Evolutionary conservation across 2,888 invertebrate genomes (phyloP), one percentile per base, ranked within the genome.

Genomic region (Leptinotarsa haldemani): DNA sequence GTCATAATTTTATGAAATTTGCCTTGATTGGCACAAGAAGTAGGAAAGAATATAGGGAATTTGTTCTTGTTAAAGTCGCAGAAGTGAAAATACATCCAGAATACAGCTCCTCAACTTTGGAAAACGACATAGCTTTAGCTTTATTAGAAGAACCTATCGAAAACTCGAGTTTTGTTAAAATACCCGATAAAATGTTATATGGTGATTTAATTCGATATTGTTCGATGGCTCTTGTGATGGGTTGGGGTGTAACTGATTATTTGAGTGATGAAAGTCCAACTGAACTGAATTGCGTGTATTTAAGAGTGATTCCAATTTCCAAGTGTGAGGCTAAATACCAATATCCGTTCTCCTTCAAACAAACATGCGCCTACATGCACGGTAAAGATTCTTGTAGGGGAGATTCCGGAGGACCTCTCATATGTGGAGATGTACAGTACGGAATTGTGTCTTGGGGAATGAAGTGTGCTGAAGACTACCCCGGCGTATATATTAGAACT

Each of bases 361-460:
- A 52, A n/a, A 18, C 56, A 18, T 66, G 66, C 22, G 18, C 50
- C 66, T 50, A 66, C 25, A n/a, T 16, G 12, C 13, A 40, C 18
- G 50, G 25, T 20, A 52, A n/a, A 53, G 67, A 67, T n/a, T 20
- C 67, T 25, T 67, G 67, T 9, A 13, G n/a, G 40, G 67, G 67
- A 30, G 67, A 67, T 25, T 53, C 53, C 20, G 67, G 67, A 53
- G 67, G 52, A 16, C 67, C 67, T 4, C 53, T 67, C 7, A 25
- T 67, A 7, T 67, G 67, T 40, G 53, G 53, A 5, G 53, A 20
- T 13, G 18, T 53, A 15, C 67, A 67, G 67, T 53, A 53, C 40
- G 67, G 67, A 20, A 20, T 67, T 13, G 67, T 67, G 1, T 50
- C 50, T 66, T 50, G 50, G 50, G 52, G 66, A 12, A 25, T n/a